phyloP scores from a whole-genome alignment of 2,888 invertebrate genomes.

The Carterocephalus palaemon region DNA sequence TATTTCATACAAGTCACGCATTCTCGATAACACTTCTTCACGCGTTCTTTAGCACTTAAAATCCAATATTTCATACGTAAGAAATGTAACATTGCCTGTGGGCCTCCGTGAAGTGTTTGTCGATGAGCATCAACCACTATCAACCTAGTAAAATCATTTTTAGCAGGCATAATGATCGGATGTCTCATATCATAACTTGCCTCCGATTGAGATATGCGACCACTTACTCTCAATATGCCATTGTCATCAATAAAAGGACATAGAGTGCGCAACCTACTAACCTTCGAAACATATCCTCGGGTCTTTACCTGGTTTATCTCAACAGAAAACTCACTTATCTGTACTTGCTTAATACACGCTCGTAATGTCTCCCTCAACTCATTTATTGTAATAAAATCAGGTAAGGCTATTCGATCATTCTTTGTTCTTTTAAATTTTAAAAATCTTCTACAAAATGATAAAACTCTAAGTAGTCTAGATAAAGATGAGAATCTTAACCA shows the following conservation, averaged over 20 bases:
- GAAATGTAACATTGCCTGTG: conserved; percentile 31
- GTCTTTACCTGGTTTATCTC: not conserved
- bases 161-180: conserved; percentile 33
- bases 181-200: conserved; percentile 26
- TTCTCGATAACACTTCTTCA: conserved; percentile 18
- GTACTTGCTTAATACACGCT: conserved; percentile 20
- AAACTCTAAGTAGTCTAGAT: conserved; percentile 19
- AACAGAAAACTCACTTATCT: not conserved
- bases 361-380: conserved; percentile 21
- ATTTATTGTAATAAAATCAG: conserved; percentile 9
- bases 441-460: conserved; percentile 28
- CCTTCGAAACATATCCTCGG: conserved; percentile 3
- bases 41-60: conserved; percentile 16
- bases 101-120: conserved; percentile 35
- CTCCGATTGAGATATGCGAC: conserved; percentile 30
- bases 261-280: conserved; percentile 19
- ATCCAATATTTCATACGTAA: conserved; percentile 34
- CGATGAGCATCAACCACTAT: conserved; percentile 29
- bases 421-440: conserved; percentile 7
- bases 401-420: conserved; percentile 3
- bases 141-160: conserved; percentile 25
- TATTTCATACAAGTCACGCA: conserved; percentile 29
- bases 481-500: conserved; percentile 25
- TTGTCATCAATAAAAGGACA: conserved; percentile 30
- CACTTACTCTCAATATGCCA: conserved; percentile 32